A percentile compares a stretch with the other conserved stretches of the same genome.
These are phyloP conservation scores for Drosophila niveifrons DNA, from an alignment of 2,888 invertebrate genomes.

Conservation along the genomic window DNA sequence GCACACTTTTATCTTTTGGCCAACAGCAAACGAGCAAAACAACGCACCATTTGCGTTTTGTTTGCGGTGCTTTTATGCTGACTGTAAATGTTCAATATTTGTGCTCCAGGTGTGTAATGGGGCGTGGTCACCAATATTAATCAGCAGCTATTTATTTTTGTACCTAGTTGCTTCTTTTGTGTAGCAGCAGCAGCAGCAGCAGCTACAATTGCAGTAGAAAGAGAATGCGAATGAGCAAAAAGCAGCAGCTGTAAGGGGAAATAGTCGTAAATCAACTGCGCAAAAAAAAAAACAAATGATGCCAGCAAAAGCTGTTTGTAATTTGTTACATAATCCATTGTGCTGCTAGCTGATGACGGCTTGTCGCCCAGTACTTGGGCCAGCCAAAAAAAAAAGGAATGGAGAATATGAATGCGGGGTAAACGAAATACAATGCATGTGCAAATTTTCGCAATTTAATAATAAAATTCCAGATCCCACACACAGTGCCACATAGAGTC, in stretches of 20 bases:
- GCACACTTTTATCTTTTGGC: constrained; percentile 62
- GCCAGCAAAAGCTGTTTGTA: constrained; percentile 50
- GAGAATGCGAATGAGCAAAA: neutral
- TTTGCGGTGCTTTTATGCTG: constrained; percentile 41
- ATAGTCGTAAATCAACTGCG: constrained; percentile 41
- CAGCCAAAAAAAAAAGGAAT: neutral
- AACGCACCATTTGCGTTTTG: constrained; percentile 37
- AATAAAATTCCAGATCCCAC: constrained; percentile 65
- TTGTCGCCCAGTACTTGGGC: constrained; percentile 24
- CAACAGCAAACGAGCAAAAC: constrained; percentile 23
- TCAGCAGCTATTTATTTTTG: constrained; percentile 52
- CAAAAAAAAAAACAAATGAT: constrained; percentile 39
- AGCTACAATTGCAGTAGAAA: neutral
- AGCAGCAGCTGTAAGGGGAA: neutral
- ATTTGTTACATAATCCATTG: constrained; percentile 52
- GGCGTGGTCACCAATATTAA: constrained; percentile 59
- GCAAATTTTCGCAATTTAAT: constrained; percentile 68
- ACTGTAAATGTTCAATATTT: constrained; percentile 59
- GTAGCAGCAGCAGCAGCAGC: neutral
- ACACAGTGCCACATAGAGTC: constrained; percentile 3
- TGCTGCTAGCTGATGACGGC: constrained; percentile 35
- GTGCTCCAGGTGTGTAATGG: constrained; percentile 56
- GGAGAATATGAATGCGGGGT: neutral
- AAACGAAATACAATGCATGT: constrained; percentile 46
- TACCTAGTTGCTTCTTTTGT: constrained; percentile 17